Conservation (phyloP, 1,140 invertebrate species). For the Cataglyphis hispanica region DNA sequence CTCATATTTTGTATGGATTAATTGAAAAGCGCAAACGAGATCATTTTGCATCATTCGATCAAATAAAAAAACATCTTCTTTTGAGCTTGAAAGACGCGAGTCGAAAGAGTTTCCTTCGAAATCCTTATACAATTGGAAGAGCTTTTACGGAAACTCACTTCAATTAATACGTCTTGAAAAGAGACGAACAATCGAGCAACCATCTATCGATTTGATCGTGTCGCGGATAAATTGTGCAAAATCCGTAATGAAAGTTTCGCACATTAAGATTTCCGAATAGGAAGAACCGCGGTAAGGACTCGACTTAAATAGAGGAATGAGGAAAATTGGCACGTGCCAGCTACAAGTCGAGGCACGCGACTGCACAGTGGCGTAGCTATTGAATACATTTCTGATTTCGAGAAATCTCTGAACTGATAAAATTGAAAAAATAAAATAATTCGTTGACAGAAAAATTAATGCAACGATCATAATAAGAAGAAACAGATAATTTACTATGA, state of each 20-base stretch:
- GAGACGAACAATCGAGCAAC: neutral
- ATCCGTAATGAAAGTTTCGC: neutral
- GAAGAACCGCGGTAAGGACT: neutral
- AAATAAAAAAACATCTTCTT: neutral
- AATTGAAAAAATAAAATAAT: neutral
- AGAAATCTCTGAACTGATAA: neutral
- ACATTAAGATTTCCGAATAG: neutral
- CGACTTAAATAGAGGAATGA: conserved; percentile 25
- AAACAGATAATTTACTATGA: too few relatives aligned
- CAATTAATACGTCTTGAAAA: neutral
- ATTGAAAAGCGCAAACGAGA: neutral
- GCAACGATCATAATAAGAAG: too few relatives aligned
- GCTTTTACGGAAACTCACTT: neutral
- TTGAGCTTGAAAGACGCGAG: neutral
- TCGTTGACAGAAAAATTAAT: neutral
- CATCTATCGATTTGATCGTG: neutral
- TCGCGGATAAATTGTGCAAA: neutral
- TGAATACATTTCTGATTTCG: neutral
- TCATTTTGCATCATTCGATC: neutral
- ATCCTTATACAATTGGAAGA: neutral
- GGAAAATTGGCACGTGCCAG: conserved; percentile 40
- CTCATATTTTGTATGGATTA: neutral
- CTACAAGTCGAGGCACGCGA: conserved; percentile 24
- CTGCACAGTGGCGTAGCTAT: conserved; percentile 39
- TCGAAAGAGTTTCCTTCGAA: neutral